Conservation (phyloP, 2,797 vertebrate species). For the Sebastes glaucus region DNA sequence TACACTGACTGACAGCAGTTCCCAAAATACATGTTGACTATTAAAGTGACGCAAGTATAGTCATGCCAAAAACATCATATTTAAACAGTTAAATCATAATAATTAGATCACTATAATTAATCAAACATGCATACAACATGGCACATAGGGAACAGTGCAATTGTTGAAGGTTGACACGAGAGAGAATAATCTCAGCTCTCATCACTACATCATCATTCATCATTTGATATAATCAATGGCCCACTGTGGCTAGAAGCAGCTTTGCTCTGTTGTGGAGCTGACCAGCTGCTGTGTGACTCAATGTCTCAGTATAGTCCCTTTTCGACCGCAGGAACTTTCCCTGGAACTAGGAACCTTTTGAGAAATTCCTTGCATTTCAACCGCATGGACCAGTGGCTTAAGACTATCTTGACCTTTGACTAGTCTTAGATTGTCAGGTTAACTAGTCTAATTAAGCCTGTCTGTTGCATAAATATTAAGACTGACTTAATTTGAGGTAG, state of each 20-base stretch:
- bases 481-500: too few species aligned
- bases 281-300: conserved; percentile 30
- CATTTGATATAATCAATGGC: not conserved
- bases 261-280: not conserved
- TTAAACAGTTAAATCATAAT: not conserved
- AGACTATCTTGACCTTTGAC: too few species aligned
- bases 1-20: not conserved
- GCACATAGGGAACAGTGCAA: not conserved
- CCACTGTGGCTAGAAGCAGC: not conserved
- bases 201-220: not conserved
- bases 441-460: too few species aligned
- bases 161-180: not conserved
- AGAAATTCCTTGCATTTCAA: too few species aligned
- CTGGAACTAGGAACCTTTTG: too few species aligned
- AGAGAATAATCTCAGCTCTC: not conserved
- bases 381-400: too few species aligned
- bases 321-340: too few species aligned
- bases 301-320: not conserved
- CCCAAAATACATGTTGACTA: not conserved
- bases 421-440: too few species aligned
- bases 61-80: not conserved
- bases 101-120: not conserved
- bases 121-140: not conserved
- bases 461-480: too few species aligned
- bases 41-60: not conserved